Evolutionary conservation across 1,140 invertebrate species (phyloP).

Genomic region (Alviniconcha marisindica): DNA sequence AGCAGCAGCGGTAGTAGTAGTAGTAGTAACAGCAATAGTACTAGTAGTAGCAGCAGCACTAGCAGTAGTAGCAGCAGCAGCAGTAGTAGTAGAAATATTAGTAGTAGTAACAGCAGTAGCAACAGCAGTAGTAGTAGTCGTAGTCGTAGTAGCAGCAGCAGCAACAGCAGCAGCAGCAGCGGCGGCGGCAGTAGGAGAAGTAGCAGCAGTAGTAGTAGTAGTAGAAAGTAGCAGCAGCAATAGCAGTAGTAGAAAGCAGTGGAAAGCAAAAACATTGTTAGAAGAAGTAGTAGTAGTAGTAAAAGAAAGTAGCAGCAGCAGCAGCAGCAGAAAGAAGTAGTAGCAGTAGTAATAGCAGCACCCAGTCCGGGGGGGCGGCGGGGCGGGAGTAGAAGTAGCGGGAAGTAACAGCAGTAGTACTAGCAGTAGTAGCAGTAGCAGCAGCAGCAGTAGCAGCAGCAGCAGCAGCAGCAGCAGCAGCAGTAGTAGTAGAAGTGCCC

Average conservation of each 20-base stretch:
- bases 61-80: conserved; percentile 34
- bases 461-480: no score
- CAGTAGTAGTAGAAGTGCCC: conserved; percentile 1
- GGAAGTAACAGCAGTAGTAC: no score
- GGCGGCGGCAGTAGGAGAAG: conserved; percentile 20
- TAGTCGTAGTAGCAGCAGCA: conserved; percentile 33
- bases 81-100: conserved; percentile 33
- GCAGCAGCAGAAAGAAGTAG: no score
- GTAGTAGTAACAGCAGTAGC: conserved; percentile 39
- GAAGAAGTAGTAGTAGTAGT: no score
- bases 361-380: no score
- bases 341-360: no score
- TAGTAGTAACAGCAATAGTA: conserved; percentile 36
- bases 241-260: no score
- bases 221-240: no score
- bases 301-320: no score
- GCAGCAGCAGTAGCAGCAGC: background rate
- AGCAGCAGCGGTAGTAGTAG: conserved; percentile 31
- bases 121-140: conserved; percentile 25
- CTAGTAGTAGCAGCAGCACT: conserved; percentile 34
- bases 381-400: no score
- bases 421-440: background rate
- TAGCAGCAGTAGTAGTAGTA: conserved; percentile 18
- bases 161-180: background rate
- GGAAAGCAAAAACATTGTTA: no score